Conservation (phyloP, 2,113 vertebrate genomes). For the Gymnorhina tibicen region DNA sequence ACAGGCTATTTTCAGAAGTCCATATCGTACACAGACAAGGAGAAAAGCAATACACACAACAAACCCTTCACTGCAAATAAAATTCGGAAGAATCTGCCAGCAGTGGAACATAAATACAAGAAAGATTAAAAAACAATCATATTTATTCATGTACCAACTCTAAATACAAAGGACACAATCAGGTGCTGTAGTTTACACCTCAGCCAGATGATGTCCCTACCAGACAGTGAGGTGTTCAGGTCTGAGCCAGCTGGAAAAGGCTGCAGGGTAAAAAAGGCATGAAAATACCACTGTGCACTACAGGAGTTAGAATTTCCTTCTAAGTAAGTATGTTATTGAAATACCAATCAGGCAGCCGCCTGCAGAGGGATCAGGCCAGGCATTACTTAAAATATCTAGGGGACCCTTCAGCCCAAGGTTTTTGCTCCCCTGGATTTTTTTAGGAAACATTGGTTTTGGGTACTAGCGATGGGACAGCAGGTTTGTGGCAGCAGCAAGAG, state of each 20-base stretch:
- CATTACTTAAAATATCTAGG: background rate
- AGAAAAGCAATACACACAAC: background rate
- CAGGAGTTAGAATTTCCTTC: background rate
- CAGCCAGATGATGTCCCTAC: constrained; percentile 28
- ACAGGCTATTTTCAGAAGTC: background rate
- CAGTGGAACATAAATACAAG: background rate
- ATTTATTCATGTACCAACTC: background rate
- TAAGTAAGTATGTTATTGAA: constrained; percentile 4
- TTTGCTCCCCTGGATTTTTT: background rate
- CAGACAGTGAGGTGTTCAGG: background rate
- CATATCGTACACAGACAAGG: background rate
- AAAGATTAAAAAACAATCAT: background rate
- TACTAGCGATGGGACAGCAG: background rate
- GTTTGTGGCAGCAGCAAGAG: background rate
- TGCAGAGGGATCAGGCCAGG: background rate
- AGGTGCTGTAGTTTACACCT: constrained; percentile 29
- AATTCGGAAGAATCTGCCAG: background rate
- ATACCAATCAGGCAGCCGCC: background rate
- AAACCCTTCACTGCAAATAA: background rate
- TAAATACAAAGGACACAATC: background rate
- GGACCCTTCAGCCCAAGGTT: background rate
- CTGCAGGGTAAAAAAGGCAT: background rate
- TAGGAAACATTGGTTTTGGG: background rate
- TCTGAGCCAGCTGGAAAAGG: background rate
- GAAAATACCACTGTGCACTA: background rate